Evolutionary conservation across 2,888 invertebrate species (phyloP), one percentile per base, ranked within the genome.

Genomic region (Theretra japonica): DNA sequence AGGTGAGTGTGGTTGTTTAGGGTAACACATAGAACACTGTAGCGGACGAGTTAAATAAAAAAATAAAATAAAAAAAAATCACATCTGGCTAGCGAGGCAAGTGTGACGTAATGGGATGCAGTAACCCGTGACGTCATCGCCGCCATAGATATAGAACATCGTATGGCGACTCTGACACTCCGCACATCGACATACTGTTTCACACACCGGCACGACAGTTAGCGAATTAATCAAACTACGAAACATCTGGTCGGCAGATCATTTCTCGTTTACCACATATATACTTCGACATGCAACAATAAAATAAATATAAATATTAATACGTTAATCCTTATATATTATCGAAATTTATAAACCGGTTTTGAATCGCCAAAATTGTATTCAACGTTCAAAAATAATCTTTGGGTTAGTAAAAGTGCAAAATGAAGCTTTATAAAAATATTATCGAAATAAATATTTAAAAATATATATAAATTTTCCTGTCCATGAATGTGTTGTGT

Each of bases 1-100:
- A 94, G 88, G 93, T 94, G 94, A 94, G 94, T 94, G 94, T 94
- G 94, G 94, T 93, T 93, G 87, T 88, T 81, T 79, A 80, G 82
- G 80, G 78, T 77, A 79, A 81, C 82, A 83, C 81, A 82, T 84
- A 83, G 85, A 88, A 88, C 86, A 89, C 87, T 93, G 90, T 91
- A 90, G 92, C 92, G 90, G 90, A 85, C 84, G 80, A 80, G 81
- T 48, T 65, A 5, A 80, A 82, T 77, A 77, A 80, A 76, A 65
- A 76, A 72, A 72, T 70, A 60, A 70, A 56, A 70, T 57, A 75
- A 5, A 30, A 70, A 60, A 72, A 70, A 76, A 75, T 76, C 72
- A 73, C 68, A 75, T 75, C 62, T 28, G 48, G 56, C 60, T 65
- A 68, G 71, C 69, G 74, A 75, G 72, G 77, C 69, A 69, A 62